Evolutionary conservation across 1,140 invertebrate genomes (phyloP), one percentile per base, ranked within the genome.

Genomic region (Zaprionus nigranus): DNA sequence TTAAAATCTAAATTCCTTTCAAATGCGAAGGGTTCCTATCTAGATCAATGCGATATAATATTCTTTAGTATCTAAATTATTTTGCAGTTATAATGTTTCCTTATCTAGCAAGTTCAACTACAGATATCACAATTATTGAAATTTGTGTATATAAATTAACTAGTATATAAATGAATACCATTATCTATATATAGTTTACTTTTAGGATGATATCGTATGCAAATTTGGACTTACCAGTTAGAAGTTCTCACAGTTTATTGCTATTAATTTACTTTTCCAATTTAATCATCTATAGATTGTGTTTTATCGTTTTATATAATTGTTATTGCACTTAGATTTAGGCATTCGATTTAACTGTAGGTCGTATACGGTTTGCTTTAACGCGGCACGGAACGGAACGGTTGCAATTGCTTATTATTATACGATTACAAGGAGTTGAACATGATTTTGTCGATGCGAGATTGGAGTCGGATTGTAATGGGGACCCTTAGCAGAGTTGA

Each of bases 331-430:
- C 53, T 86, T 75, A 17, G 26, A 28, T 59, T 73, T 65, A 54
- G 60, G 46, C 71, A 59, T 51, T 20, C 69, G 66, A 72, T 75
- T 57, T 71, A 79, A 67, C 70, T 85, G 63, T 61, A 66, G 53
- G 53, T 86, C 83, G 83, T 86, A 86, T 86, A 86, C 83, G 69
- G 62, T 77, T 70, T 86, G 73, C 69, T 68, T 87, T 87, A 87
- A 72, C 76, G 79, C 83, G 76, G 80, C 65, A 70, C 83, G 83
- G 83, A 86, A 86, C 83, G 83, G 83, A 88, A 88, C 73, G 80
- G 84, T 87, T 88, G 74, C 73, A 74, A 51, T 65, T 56, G 61
- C 61, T 68, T 74, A 62, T 62, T 43, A 53, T 54, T 75, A 34
- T 61, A 12, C 13, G 38, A 43, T 63, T 43, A 70, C 51, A 57